Base-by-base conservation (phyloP, 2,888 invertebrate species). In the Diplazon laetatorius region DNA sequence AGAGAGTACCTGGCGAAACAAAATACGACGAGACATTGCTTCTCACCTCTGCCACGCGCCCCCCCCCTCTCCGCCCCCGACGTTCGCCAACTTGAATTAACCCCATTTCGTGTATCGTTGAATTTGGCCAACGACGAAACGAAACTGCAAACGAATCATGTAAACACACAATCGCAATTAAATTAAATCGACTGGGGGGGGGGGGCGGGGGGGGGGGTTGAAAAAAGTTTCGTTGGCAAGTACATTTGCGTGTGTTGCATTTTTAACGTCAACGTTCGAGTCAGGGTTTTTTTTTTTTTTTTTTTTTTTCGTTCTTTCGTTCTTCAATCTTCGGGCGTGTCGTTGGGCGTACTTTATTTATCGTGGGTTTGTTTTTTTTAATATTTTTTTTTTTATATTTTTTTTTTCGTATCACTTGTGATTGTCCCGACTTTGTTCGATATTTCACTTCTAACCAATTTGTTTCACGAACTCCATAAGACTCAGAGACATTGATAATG, bases 11-110 rank as follows among this genome's bases (percentile, higher is more conserved):
- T 18, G 78, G 80, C 78, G 80, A 82, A 80, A 83, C 80, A 82
- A 81, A 83, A 81, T 80, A 80, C 69, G 78, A 62, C 25, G 35
- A 20, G 30, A 55, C 55, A 25, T 30, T 78, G 84, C 80, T 46
- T 82, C 75, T 77, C 69, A 80, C 68, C 35, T 71, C 70, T 65
- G 72, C 65, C 69, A 62, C 78, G 75, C 60, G 75, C 35, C n/a
- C n/a, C n/a, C n/a, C n/a, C n/a, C n/a, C 80, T 46, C 81, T 73
- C 76, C 69, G 80, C 68, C 35, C 69, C 70, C 66, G 72, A 62
- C 69, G 65, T 76, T 75, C 60, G 75, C 35, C 65, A 46, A 69
- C 75, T 66, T 68, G 18, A 57, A 37, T 42, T 42, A 10, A 12
- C 57, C 8, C 4, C 12, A 18, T 9, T 59, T 37, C 20, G 39